These are phyloP conservation scores for Drosophila nr. perissopoda DNA, from an alignment of 2,888 invertebrate genomes.

Conservation along the genomic window DNA sequence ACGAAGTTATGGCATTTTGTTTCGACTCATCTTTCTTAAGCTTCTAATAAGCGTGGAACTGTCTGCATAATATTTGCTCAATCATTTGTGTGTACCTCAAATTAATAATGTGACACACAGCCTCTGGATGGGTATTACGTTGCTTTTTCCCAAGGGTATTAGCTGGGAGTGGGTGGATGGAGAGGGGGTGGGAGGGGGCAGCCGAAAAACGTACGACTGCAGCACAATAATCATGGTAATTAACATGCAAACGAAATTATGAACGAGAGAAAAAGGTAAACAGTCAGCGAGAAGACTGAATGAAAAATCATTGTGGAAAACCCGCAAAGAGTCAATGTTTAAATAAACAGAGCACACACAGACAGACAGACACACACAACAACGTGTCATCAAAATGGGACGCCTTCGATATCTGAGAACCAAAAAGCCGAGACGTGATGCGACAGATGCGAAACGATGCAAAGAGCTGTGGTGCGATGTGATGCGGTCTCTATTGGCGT, in stretches of 20 bases:
- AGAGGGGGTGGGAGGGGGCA: not conserved
- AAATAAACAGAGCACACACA: constrained; percentile 61
- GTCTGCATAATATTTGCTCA: constrained; percentile 54
- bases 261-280: constrained; percentile 62
- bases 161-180: constrained; percentile 9
- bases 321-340: constrained; percentile 50
- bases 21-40: no score
- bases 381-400: constrained; percentile 59
- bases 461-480: constrained; percentile 36
- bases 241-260: constrained; percentile 81
- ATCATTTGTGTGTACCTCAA: constrained; percentile 33
- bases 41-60: not conserved
- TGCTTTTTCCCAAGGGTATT: constrained; percentile 62
- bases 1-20: no score
- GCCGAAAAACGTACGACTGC: constrained; percentile 57
- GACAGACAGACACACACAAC: constrained; percentile 1
- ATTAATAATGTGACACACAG: constrained; percentile 42
- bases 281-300: constrained; percentile 37
- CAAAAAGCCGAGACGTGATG: constrained; percentile 66
- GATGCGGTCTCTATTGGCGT: constrained; percentile 66
- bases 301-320: constrained; percentile 68
- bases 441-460: constrained; percentile 59
- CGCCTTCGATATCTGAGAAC: constrained; percentile 67
- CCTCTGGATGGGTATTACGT: constrained; percentile 26
- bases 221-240: constrained; percentile 77